A percentile compares a stretch with the other conserved stretches of the same genome.
Evolutionary conservation across 2,797 vertebrate species (phyloP).

Genomic region (Tapirus indicus): DNA sequence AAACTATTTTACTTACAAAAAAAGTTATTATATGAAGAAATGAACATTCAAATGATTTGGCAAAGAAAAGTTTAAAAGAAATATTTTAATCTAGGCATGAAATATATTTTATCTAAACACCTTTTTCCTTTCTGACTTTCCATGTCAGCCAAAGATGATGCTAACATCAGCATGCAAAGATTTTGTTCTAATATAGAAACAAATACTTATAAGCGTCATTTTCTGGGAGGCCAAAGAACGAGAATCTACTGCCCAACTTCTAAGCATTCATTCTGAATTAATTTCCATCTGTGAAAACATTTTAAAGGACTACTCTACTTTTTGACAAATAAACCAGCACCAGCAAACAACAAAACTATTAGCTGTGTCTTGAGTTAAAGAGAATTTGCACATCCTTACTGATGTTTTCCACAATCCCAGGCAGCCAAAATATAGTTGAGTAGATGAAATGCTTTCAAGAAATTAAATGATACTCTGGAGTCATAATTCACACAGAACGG

Average conservation of each 20-base stretch:
- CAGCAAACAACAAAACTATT: slow-evolving; percentile 44
- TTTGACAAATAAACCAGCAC: slow-evolving; percentile 22
- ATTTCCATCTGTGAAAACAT: neutral
- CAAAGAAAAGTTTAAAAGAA: slow-evolving; percentile 30
- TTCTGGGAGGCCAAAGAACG: slow-evolving; percentile 51
- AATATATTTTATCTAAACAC: slow-evolving; percentile 43
- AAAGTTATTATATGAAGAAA: slow-evolving; percentile 39
- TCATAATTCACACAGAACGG: neutral
- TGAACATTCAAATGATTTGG: neutral
- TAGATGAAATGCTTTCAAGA: neutral
- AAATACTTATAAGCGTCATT: neutral
- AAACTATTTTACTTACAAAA: slow-evolving; percentile 32
- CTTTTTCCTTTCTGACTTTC: slow-evolving; percentile 11
- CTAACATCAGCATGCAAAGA: neutral
- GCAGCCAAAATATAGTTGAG: neutral
- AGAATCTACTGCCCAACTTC: neutral
- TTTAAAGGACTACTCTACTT: slow-evolving; percentile 34
- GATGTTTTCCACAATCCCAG: slow-evolving; percentile 29
- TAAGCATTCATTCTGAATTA: slow-evolving; percentile 31
- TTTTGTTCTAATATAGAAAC: slow-evolving; percentile 32
- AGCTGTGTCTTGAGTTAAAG: neutral
- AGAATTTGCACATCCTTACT: neutral
- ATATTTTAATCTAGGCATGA: neutral
- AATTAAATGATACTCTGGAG: slow-evolving; percentile 23
- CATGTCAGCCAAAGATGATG: neutral